Evolutionary conservation across 2,888 invertebrate genomes (phyloP).

Genomic region (Chrysolina oricalcia): DNA sequence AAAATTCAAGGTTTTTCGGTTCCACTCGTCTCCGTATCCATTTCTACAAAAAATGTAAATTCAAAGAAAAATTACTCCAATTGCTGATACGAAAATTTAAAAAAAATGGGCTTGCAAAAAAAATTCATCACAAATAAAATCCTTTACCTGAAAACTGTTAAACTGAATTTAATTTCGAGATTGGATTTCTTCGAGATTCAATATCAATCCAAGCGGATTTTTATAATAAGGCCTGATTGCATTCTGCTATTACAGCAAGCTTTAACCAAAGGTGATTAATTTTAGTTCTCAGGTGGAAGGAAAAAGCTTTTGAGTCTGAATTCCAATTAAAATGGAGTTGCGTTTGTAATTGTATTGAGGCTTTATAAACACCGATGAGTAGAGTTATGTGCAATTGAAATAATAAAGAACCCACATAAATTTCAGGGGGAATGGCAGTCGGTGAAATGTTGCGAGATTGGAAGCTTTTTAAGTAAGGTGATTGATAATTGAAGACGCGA

Average conservation of each 20-base stretch:
- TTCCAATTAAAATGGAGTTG: conserved; percentile 13
- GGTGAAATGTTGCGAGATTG: too few species aligned
- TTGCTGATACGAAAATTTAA: too few species aligned
- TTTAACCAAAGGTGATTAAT: conserved; percentile 11
- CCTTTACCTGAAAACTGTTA: neutral
- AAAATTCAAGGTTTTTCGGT: too few species aligned
- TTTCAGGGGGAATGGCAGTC: too few species aligned
- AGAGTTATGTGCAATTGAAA: neutral
- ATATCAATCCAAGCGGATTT: conserved; percentile 6
- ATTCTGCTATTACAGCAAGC: conserved; percentile 9
- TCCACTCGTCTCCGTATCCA: too few species aligned
- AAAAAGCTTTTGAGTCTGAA: conserved; percentile 5
- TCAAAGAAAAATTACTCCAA: too few species aligned
- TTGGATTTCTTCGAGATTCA: conserved; percentile 6
- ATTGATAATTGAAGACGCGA: too few species aligned
- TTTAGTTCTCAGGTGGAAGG: conserved; percentile 4
- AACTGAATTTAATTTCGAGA: neutral
- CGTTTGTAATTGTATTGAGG: neutral
- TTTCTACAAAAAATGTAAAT: too few species aligned
- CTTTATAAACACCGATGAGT: neutral
- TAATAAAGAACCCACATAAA: neutral
- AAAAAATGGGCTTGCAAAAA: too few species aligned
- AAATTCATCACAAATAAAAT: neutral
- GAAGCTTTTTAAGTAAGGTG: too few species aligned
- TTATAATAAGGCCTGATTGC: conserved; percentile 23